Percentiles rank a stretch among this genome's conserved stretches.
These are phyloP conservation scores for Chroicocephalus ridibundus DNA, from an alignment of 2,113 vertebrate species.

Conservation along the genomic window DNA sequence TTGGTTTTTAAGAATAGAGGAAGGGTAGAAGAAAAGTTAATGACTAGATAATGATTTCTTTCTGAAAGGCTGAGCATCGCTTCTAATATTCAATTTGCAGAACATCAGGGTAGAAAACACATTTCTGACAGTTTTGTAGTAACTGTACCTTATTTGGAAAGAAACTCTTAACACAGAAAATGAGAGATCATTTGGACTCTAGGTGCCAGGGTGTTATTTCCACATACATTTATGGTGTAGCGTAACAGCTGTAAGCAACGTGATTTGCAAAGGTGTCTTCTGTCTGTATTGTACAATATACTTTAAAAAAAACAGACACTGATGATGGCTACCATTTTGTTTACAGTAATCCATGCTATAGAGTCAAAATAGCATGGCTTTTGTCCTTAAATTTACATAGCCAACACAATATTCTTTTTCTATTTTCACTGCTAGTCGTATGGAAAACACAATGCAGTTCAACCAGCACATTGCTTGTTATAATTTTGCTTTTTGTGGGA, in stretches of 20 bases:
- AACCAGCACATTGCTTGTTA: background rate
- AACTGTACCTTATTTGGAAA: background rate
- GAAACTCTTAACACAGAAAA: background rate
- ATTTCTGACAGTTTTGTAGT: background rate
- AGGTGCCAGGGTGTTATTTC: background rate
- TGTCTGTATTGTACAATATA: background rate
- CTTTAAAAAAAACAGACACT: background rate
- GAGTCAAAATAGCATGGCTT: background rate
- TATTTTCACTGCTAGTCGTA: background rate
- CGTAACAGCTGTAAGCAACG: background rate
- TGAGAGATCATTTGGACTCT: conserved; percentile 21
- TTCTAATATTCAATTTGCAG: conserved; percentile 46
- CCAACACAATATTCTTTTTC: background rate
- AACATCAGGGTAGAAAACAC: conserved; percentile 11
- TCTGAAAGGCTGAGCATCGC: conserved; percentile 40
- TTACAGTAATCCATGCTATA: background rate
- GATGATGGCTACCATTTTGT: background rate
- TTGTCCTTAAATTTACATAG: background rate
- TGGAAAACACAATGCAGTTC: background rate
- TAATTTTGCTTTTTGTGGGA: background rate
- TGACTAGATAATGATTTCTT: conserved; percentile 52
- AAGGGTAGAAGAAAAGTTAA: conserved; percentile 50
- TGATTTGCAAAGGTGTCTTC: background rate
- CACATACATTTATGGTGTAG: background rate
- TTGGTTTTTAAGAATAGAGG: conserved; percentile 14